Base-by-base conservation (phyloP, 2,113 vertebrate species). In the Prionailurus viverrinus region DNA sequence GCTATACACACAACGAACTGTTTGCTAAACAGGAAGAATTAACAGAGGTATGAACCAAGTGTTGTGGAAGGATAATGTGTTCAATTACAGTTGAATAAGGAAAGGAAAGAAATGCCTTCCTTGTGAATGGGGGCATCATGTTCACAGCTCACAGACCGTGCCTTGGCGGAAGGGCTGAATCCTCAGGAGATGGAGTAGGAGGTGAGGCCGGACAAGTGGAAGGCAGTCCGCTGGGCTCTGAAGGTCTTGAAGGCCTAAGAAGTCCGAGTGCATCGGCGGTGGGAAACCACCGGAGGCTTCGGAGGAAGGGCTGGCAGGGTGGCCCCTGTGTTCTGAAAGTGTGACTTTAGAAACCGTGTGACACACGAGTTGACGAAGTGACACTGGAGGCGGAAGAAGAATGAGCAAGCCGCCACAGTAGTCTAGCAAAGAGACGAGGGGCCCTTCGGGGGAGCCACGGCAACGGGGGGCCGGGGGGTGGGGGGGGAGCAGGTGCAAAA, bases 191-290 rank as follows among this genome's bases (percentile, higher is more conserved):
- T 0, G 7, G 36, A 21, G 9, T 0, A 14, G 51, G 74, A 3
- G 13, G 0, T 6, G 69, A 36, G 73, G 31, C 45, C 1, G 4
- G 33, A 31, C 63, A n/a, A 1, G 23, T 0, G 66, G 80, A n/a
- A 78, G 8, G 16, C 58, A 15, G 63, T 14, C 53, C 2, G 16
- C 27, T 0, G 11, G 53, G 51, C 31, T 6, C 0, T 0, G 18
- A 13, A 53, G 63, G 61, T 19, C 66, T 83, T 5, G 7, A n/a
- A 36, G 21, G 14, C 29, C 13, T 1, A 7, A 36, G 48, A 39
- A 29, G 29, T 7, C 48, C 14, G 55, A 1, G 12, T 2, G 1
- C 1, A 4, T 3, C 3, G 12, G 9, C 1, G 1, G 18, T 21
- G 51, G 53, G 39, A 55, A 53, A 4, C 45, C 5, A 25, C 58